A percentile compares a stretch with the other conserved stretches of the same genome.
These are phyloP conservation scores for Acrocyrtus sp. DNA, from an alignment of 2,888 invertebrate species.

Conservation along the genomic window DNA sequence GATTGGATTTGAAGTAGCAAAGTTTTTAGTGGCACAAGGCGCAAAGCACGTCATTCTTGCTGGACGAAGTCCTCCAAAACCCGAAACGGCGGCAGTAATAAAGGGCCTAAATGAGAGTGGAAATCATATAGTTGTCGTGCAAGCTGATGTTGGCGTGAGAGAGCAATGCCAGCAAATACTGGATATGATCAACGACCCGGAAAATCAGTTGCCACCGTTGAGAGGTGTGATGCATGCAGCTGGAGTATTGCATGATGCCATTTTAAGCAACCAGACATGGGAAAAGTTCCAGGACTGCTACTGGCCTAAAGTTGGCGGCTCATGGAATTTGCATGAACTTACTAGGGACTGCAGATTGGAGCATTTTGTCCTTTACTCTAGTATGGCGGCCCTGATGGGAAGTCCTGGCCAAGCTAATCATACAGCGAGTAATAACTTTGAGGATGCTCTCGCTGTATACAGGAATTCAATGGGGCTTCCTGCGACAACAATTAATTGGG, in stretches of 20 bases:
- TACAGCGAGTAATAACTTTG: constrained; percentile 40
- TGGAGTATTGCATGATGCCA: constrained; percentile 47
- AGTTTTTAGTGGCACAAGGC: constrained; percentile 50
- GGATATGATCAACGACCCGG: constrained; percentile 22
- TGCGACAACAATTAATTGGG: constrained; percentile 54
- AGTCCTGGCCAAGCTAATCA: constrained; percentile 54
- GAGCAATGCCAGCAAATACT: constrained; percentile 32
- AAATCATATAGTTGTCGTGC: constrained; percentile 15
- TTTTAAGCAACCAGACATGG: constrained; percentile 55
- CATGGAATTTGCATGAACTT: constrained; percentile 54
- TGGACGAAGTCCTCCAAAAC: constrained; percentile 43
- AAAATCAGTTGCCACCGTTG: constrained; percentile 43
- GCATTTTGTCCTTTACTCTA: constrained; percentile 52
- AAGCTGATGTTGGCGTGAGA: constrained; percentile 45
- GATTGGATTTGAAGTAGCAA: constrained; percentile 55
- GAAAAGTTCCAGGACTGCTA: constrained; percentile 45
- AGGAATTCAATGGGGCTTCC: constrained; percentile 43
- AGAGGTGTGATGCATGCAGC: constrained; percentile 56
- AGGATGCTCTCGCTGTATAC: constrained; percentile 46
- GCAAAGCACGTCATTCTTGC: constrained; percentile 49
- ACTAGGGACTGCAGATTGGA: constrained; percentile 40
- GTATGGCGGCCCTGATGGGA: constrained; percentile 43
- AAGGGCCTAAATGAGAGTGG: constrained; percentile 18
- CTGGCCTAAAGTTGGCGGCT: constrained; percentile 48
- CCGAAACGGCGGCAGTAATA: constrained; percentile 26